Evolutionary conservation across 1,140 invertebrate species (phyloP).

Genomic region (Littorina saxatilis): DNA sequence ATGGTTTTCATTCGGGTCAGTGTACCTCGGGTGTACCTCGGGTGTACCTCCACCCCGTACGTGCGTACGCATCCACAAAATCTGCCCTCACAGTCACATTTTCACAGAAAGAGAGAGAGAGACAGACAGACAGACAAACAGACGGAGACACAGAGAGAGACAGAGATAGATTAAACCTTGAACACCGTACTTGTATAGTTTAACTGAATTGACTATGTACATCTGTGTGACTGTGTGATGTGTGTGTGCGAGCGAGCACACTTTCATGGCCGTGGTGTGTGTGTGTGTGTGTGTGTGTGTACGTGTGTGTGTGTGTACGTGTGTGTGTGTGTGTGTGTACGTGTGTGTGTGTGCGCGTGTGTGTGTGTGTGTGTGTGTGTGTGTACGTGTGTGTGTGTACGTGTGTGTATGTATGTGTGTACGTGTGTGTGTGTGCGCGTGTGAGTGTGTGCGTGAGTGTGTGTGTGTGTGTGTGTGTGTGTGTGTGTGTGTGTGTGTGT

Average conservation of each 20-base stretch:
- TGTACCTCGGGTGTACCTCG: neutral
- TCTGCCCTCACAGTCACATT: neutral
- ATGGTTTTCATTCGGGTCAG: neutral
- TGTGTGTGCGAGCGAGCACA: neutral
- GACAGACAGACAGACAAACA: no score
- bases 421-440: neutral
- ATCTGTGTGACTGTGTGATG: neutral
- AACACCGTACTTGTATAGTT: neutral
- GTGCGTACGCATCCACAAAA: no score
- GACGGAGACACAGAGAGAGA: no score
- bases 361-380: neutral
- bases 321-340: neutral
- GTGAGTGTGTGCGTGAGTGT: conserved; percentile 3
- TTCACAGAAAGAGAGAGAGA: neutral
- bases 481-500: neutral
- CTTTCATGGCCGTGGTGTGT: neutral
- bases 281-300: neutral
- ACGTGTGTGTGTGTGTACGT: neutral
- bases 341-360: neutral
- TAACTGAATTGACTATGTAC: neutral
- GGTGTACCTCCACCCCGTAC: neutral
- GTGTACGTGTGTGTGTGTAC: neutral
- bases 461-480: neutral
- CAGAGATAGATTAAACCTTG: neutral
- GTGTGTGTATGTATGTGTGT: conserved; percentile 13